Base-by-base conservation (phyloP, 2,113 vertebrate genomes). In the Periophthalmus modestus region DNA sequence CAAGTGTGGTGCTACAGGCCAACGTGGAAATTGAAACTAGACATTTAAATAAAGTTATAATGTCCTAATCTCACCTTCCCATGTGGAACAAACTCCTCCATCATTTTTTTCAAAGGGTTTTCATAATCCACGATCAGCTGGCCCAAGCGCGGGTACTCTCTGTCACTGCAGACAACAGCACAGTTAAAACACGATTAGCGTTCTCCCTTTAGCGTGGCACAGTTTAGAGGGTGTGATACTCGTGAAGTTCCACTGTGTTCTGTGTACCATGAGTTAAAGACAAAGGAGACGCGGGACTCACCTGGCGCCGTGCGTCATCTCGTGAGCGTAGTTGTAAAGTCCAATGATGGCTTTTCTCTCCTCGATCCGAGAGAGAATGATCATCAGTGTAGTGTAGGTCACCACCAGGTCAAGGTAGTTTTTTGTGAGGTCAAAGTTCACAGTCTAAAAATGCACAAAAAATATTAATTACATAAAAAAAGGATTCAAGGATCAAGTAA, bases 61-160 rank as follows among this genome's bases (percentile, higher is more conserved):
- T 14, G 23, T 59, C 28, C 6, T 62, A 28, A 33, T 16, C 59
- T 19, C 18, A 62, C 98, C 94, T 99, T 99, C 90, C 96, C 97
- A 68, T 99, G 98, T 71, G 98, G 97, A 80, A 99, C 97, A 94
- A 99, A 99, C 90, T 99, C 98, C 92, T 99, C 98, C 97, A 99
- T 99, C 97, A 99, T 96, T 92, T 98, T 99, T 93, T 99, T 98
- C 88, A 99, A 88, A 58, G 97, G 96, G 77, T 99, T 98, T 90
- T 99, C 96, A 90, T 99, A 99, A 90, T 99, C 98, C 86, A 99
- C 97, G 80, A 99, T 99, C 97, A 99, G 98, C 93, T 99, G 97
- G 80, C 97, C 98, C 89, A 99, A 92, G 80, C 97, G 93, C 78
- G 97, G 98, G 79, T 99, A 99, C 87, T 99, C 98, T 84, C 98